phyloP scores from a whole-genome alignment of 2,888 invertebrate genomes.

The Caenorhabditis sp. region DNA sequence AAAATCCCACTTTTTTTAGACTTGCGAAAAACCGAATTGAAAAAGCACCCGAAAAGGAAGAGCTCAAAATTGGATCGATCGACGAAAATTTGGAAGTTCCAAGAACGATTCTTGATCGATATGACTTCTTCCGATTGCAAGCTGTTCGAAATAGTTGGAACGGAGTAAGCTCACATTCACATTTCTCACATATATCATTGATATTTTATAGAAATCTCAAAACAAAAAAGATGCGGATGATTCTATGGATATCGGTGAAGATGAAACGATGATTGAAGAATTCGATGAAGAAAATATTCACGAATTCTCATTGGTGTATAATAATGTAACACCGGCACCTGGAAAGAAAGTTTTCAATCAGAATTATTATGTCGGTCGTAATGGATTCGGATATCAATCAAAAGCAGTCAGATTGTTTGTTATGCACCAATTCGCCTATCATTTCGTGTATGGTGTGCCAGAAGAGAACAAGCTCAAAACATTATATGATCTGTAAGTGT shows the following conservation, averaged over 20 bases:
- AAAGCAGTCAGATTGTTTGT: constrained; percentile 50
- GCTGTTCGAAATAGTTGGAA: constrained; percentile 26
- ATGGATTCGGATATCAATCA: constrained; percentile 45
- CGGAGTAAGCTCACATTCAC: constrained; percentile 3
- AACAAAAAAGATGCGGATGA: background rate
- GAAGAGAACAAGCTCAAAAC: constrained; percentile 5
- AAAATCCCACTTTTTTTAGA: constrained; percentile 14
- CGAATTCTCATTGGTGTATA: background rate
- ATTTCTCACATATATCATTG: background rate
- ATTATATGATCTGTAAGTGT: background rate
- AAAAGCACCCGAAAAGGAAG: background rate
- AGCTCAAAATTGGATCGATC: constrained; percentile 13
- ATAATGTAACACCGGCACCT: background rate
- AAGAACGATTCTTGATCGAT: constrained; percentile 19
- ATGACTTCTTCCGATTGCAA: constrained; percentile 24
- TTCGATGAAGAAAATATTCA: background rate
- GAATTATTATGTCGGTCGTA: constrained; percentile 16
- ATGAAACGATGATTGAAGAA: background rate
- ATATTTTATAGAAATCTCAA: background rate
- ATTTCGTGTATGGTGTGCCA: constrained; percentile 46
- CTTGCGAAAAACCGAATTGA: constrained; percentile 8
- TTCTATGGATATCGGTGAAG: background rate
- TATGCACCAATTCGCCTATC: constrained; percentile 55
- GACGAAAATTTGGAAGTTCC: constrained; percentile 17
- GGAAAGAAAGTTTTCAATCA: background rate